Percentiles rank a stretch among this genome's conserved stretches.
Evolutionary conservation across 2,113 vertebrate genomes (phyloP).

Genomic region (Phylloscopus whistleri): DNA sequence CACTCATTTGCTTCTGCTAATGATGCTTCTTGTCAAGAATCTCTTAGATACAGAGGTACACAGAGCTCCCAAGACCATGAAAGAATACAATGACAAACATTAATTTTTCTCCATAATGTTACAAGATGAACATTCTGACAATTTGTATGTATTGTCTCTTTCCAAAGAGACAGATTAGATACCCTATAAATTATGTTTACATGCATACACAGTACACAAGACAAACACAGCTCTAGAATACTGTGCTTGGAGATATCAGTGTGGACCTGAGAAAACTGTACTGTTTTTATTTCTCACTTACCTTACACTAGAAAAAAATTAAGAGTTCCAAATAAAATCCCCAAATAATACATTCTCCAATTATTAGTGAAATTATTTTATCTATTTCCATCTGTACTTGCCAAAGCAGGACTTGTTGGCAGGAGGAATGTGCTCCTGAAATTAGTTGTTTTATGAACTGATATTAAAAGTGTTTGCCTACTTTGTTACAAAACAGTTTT

Average conservation of each 20-base stretch:
- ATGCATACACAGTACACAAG: neutral
- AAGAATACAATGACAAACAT: neutral
- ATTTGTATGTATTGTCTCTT: neutral
- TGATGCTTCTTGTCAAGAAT: neutral
- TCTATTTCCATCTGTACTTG: neutral
- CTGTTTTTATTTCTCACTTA: neutral
- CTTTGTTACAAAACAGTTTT: neutral
- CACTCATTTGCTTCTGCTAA: neutral
- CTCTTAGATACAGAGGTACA: neutral
- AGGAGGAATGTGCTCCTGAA: neutral
- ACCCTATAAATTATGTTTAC: neutral
- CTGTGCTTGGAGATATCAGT: neutral
- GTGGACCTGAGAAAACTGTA: neutral
- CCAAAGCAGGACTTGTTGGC: neutral
- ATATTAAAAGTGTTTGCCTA: neutral
- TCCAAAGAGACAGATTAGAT: neutral
- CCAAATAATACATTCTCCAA: neutral
- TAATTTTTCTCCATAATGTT: neutral
- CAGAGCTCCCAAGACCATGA: neutral
- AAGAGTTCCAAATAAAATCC: neutral
- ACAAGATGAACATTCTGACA: neutral
- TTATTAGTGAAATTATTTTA: neutral
- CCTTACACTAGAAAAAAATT: neutral
- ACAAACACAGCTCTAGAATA: neutral
- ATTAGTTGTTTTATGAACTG: neutral